Conservation (phyloP, 2,797 vertebrate species). For the Sebastes matsubarae region DNA sequence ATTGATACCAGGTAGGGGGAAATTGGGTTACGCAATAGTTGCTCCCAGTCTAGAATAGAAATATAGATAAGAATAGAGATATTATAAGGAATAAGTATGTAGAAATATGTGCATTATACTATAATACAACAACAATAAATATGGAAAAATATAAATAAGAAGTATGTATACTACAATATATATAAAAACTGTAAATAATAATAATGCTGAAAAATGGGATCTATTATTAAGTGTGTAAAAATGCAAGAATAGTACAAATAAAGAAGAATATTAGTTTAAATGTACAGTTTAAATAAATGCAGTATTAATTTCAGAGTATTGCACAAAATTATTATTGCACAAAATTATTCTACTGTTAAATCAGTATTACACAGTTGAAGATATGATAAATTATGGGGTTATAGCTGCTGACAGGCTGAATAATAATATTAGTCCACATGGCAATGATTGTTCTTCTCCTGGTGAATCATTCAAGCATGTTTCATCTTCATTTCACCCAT, state of each 20-base stretch:
- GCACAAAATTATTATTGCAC: not conserved
- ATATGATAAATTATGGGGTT: not conserved
- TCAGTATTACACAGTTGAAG: not conserved
- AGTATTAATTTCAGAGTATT: not conserved
- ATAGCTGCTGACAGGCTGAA: not conserved
- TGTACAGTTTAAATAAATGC: not conserved
- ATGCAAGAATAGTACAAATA: not conserved
- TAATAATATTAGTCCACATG: not conserved
- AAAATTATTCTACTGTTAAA: not conserved
- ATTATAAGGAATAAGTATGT: too few species aligned
- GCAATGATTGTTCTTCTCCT: not conserved
- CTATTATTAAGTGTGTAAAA: not conserved
- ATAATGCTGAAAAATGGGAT: not conserved
- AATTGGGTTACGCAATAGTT: not conserved
- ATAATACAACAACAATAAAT: too few species aligned
- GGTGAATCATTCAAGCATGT: conserved; percentile 30
- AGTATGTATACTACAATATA: not conserved
- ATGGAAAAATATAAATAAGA: not conserved
- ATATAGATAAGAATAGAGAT: not conserved
- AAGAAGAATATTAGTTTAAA: not conserved
- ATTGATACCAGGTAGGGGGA: too few species aligned
- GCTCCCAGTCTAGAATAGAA: not conserved
- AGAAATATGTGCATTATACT: too few species aligned
- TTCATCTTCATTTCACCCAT: conserved; percentile 27
- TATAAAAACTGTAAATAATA: not conserved